A percentile compares a stretch with the other conserved stretches of the same genome.
These are phyloP conservation scores for Agonopterix alstromeriana DNA, from an alignment of 2,888 invertebrate genomes.

Conservation along the genomic window DNA sequence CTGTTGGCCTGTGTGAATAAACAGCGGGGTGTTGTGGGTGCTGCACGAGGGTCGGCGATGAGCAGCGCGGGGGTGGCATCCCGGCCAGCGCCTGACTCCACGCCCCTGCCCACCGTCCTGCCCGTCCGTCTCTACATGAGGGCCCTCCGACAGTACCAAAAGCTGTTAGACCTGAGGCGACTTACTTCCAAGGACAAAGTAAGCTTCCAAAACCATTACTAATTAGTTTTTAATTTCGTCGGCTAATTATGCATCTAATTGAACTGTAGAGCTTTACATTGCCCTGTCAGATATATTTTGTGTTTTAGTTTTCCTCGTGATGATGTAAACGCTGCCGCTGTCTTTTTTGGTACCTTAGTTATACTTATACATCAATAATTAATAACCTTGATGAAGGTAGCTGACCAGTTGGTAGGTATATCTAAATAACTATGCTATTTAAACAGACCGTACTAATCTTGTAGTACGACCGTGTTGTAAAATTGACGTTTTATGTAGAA, in stretches of 20 bases:
- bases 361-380: too few relatives aligned
- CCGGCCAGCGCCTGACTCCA: conserved; percentile 37
- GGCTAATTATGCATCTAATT: background rate
- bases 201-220: conserved; percentile 31
- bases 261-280: too few relatives aligned
- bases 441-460: too few relatives aligned
- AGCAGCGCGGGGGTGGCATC: conserved; percentile 61
- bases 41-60: conserved; percentile 34
- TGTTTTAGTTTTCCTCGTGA: too few relatives aligned
- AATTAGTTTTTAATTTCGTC: background rate
- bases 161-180: conserved; percentile 75
- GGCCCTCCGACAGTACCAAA: conserved; percentile 79
- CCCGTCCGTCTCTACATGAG: conserved; percentile 75
- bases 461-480: too few relatives aligned
- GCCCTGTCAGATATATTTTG: too few relatives aligned
- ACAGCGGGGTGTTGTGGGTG: conserved; percentile 39
- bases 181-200: conserved; percentile 72
- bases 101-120: conserved; percentile 43
- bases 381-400: too few relatives aligned
- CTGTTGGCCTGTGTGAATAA: conserved; percentile 41
- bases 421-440: too few relatives aligned
- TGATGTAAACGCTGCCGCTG: too few relatives aligned
- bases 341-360: too few relatives aligned
- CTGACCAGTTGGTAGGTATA: too few relatives aligned
- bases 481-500: too few relatives aligned